Conservation (phyloP, 2,888 invertebrate genomes). For the Rhyacophila evoluta region DNA sequence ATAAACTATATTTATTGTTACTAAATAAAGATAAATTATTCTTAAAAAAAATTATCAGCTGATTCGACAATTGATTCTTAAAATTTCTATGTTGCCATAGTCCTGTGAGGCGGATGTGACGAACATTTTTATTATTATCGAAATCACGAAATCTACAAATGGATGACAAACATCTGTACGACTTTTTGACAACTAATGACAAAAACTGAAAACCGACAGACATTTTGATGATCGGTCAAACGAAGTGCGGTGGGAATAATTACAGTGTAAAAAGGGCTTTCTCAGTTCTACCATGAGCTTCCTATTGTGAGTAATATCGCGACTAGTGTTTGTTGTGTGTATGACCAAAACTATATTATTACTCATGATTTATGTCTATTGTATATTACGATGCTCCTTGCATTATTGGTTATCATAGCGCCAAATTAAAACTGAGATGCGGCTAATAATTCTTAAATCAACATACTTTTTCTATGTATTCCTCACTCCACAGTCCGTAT, state of each 20-base stretch:
- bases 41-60: neutral
- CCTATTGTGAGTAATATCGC: conserved; percentile 71
- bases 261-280: conserved; percentile 28
- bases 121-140: conserved; percentile 30
- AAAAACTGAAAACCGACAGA: conserved; percentile 39
- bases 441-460: neutral
- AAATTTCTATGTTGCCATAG: conserved; percentile 23
- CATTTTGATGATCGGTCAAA: conserved; percentile 47
- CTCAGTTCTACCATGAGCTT: conserved; percentile 68
- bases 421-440: neutral
- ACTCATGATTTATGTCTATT: conserved; percentile 6
- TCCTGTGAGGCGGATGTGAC: conserved; percentile 26
- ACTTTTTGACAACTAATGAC: conserved; percentile 45
- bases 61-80: neutral
- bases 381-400: neutral
- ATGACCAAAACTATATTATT: neutral
- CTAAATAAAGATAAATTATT: too few species aligned
- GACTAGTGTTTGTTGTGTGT: conserved; percentile 4
- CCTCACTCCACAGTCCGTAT: neutral
- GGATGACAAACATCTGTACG: conserved; percentile 51
- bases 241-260: conserved; percentile 38
- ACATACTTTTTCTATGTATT: neutral
- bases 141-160: conserved; percentile 41
- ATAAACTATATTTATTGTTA: too few species aligned
- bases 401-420: too few species aligned